A percentile compares a stretch with the other conserved stretches of the same genome.
phyloP scores from a whole-genome alignment of 2,113 vertebrate species.

The Neotoma lepida region DNA sequence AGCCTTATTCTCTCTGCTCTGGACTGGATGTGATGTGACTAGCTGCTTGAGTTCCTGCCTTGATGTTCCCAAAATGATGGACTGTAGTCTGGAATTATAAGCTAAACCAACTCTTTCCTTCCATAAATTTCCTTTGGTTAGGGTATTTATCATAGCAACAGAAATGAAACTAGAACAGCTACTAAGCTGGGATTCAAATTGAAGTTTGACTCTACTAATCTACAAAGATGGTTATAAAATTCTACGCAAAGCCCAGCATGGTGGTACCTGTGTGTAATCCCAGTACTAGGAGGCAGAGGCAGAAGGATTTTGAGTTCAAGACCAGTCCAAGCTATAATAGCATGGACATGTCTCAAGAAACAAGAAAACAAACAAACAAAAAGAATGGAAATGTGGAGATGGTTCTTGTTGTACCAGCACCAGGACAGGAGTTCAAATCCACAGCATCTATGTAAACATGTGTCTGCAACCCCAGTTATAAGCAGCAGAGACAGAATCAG shows the following conservation, averaged over 20 bases:
- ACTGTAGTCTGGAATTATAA: background rate
- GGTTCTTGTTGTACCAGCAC: background rate
- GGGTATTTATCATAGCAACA: background rate
- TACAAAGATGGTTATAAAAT: background rate
- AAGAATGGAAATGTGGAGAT: background rate
- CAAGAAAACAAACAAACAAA: background rate
- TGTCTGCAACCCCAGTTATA: background rate
- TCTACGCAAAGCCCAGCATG: background rate
- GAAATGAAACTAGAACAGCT: background rate
- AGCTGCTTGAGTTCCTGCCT: background rate
- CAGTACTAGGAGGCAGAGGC: background rate
- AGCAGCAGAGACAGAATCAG: background rate
- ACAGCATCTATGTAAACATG: background rate
- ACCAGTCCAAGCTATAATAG: background rate
- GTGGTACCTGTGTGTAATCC: background rate
- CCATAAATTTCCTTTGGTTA: background rate
- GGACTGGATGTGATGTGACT: background rate
- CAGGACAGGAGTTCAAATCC: background rate
- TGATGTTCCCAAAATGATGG: background rate
- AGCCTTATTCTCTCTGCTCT: background rate
- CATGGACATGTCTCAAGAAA: background rate
- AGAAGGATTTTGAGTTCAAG: background rate
- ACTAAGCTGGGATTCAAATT: background rate
- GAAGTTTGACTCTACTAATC: conserved; percentile 10
- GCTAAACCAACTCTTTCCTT: background rate